Evolutionary conservation across 2,888 invertebrate species (phyloP), one percentile per base, ranked within the genome.

Genomic region (Alviniconcha strummeri): DNA sequence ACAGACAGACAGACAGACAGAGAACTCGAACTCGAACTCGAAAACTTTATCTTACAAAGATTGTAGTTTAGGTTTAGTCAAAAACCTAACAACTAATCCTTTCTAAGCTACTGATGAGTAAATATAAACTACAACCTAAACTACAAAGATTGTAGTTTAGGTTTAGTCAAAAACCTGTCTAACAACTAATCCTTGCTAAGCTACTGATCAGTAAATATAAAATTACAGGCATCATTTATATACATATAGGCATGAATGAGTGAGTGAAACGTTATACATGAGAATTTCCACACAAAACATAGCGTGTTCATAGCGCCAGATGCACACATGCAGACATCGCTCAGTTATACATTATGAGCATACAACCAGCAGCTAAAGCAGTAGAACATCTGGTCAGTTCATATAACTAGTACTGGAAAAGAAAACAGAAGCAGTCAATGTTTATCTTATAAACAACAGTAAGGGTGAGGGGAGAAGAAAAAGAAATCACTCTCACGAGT

Each of bases 381-480:
- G 36, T 36, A 36, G 36, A 36, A 36, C 36, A 36, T 36, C 36
- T 36, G 36, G 36, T 36, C 36, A 36, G 36, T 0, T 36, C 36
- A 36, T 36, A 36, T 36, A 36, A 36, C 36, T 36, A 36, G 36
- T 36, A 36, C 36, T 36, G 36, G 36, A 36, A 36, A 36, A 36
- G 36, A 36, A 69, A 69, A 7, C n/a, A 9, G 17, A 17, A 69
- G n/a, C 69, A 69, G 17, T 7, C 17, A 17, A 69, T n/a, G 69
- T 17, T 17, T n/a, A n/a, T 17, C 7, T 17, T 15, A 69, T 7
- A 69, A n/a, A 17, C 0, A 69, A n/a, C 64, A 17, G 64, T 15
- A 64, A n/a, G 75, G 8, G 75, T 15, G 60, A 74, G 52, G 57
- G 60, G 54, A 36, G 52, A 52, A 80, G 9, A 80, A 74, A 82